Evolutionary conservation across 2,888 invertebrate genomes (phyloP), one percentile per base, ranked within the genome.

Genomic region (Lumbricus terrestris): DNA sequence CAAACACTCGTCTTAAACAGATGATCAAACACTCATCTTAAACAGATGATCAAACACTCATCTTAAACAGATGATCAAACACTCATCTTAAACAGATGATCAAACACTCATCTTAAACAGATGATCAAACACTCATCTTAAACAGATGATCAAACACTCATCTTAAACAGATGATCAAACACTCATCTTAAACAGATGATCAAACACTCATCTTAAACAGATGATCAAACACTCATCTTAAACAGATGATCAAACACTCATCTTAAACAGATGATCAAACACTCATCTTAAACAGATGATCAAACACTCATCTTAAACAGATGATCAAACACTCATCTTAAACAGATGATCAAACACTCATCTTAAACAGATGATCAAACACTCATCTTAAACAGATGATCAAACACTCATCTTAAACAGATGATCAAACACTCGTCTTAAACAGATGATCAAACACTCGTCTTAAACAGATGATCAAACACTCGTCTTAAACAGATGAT

Each of bases 31-130:
- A 88, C 29, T 38, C 15, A 5, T 4, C 40, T n/a, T n/a, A n/a
- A n/a, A n/a, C n/a, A n/a, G n/a, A n/a, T n/a, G n/a, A n/a, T n/a
- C n/a, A n/a, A 40, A 99, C 99, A 95, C 99, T 99, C 93, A 98
- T 97, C 96, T 96, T 88, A 37, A 83, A 37, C 5, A 35, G 42
- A 42, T 47, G 40, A 47, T 69, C 18, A 89, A 89, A 23, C 33
- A 88, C 29, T 38, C 15, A 5, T 4, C 40, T n/a, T n/a, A n/a
- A n/a, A n/a, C n/a, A n/a, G n/a, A n/a, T n/a, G n/a, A n/a, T n/a
- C n/a, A n/a, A 40, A 99, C 99, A 95, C 99, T 99, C 93, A 98
- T 97, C 96, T 96, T 88, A 37, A 83, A 37, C 5, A 35, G 42
- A 42, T 47, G 40, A 47, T 69, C 18, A 89, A 89, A 23, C 33